These are phyloP conservation scores for Melanerpes aurifrons DNA, from an alignment of 2,113 vertebrate genomes.

Conservation along the genomic window DNA sequence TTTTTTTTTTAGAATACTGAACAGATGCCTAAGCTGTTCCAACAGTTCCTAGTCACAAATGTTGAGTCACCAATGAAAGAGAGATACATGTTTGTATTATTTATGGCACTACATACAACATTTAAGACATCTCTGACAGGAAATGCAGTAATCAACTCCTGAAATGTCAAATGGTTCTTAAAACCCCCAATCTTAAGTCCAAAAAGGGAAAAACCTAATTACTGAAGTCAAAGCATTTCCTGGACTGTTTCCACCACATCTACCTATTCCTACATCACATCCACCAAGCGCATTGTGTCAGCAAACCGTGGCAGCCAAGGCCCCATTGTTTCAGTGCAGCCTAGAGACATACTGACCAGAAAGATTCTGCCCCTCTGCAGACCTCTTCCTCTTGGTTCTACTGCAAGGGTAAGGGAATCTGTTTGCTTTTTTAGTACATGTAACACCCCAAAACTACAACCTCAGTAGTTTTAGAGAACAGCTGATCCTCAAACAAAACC, in stretches of 20 bases:
- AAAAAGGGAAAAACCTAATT: not conserved
- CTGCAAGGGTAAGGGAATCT: not conserved
- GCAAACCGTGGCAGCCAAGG: not conserved
- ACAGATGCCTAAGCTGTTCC: slow-evolving; percentile 51
- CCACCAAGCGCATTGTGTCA: not conserved
- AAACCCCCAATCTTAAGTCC: not conserved
- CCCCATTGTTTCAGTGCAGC: not conserved
- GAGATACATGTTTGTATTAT: not conserved
- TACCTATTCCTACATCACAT: not conserved
- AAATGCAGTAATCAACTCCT: not conserved
- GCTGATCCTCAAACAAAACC: not conserved
- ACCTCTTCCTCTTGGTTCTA: not conserved
- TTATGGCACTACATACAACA: not conserved
- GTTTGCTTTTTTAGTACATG: not conserved
- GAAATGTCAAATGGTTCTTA: not conserved
- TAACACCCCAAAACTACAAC: not conserved
- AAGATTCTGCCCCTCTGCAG: not conserved
- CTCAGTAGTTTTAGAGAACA: not conserved
- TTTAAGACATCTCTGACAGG: not conserved
- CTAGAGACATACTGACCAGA: not conserved
- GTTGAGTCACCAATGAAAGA: slow-evolving; percentile 17
- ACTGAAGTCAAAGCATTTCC: not conserved
- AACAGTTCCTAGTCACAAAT: slow-evolving; percentile 33
- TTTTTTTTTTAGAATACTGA: not conserved
- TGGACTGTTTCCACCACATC: not conserved